Evolutionary conservation across 2,888 invertebrate species (phyloP), one percentile per base, ranked within the genome.

Genomic region (Corbicula japonica): DNA sequence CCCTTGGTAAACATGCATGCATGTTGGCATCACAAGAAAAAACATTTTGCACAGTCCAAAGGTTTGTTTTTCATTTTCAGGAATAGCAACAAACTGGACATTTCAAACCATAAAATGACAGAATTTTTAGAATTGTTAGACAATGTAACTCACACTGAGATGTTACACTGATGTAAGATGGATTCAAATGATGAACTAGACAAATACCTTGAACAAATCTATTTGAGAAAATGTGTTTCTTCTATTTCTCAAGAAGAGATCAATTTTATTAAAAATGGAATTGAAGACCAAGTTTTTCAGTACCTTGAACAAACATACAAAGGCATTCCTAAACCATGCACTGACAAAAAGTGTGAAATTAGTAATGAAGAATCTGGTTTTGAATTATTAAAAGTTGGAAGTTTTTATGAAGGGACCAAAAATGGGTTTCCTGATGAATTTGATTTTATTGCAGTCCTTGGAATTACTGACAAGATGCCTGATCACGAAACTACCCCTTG

Each of bases 401-500:
- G 50, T 50, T 50, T 50, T 26, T 50, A 50, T 50, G 50, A 50
- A 50, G 50, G 50, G 10, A 50, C 50, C 15, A 50, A 28, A 28
- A 50, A 50, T 50, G 50, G 50, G 10, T 50, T 10, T 15, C 50
- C 50, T 15, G 26, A 50, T 21, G 50, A 50, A 15, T 50, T 50
- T 50, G 50, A 50, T 26, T 50, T 50, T 50, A 50, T 50, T 50
- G 50, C 23, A 4, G 50, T 50, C 8, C 15, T 50, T 26, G 50
- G 50, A 50, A 50, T 28, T 12, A 28, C 28, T 2, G 50, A 50
- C 23, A 28, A 50, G 28, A 28, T 6, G 26, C 50, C 50, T 5
- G 50, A 26, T 4, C 12, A 50, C 23, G n/a, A 50, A 6, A 26
- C 21, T 10, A 5, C 23, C 12, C 4, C 3, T 4, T 28, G 28